A percentile compares a stretch with the other conserved stretches of the same genome.
These are phyloP conservation scores for Gambusia affinis DNA, from an alignment of 2,113 vertebrate species.

Conservation along the genomic window DNA sequence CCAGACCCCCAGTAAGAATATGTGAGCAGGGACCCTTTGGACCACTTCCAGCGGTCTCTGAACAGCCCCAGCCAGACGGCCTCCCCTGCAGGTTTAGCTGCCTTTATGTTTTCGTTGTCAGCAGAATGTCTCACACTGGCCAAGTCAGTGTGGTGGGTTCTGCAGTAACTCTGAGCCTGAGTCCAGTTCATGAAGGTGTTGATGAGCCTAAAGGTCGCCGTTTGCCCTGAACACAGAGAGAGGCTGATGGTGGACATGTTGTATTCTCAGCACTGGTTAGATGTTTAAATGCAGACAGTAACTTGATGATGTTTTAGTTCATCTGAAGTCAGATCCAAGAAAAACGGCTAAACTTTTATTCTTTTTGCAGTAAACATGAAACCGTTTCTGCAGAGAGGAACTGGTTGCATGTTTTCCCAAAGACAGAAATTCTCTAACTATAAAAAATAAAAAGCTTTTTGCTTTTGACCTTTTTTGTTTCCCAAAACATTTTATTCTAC, in stretches of 20 bases:
- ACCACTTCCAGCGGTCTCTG: slow-evolving; percentile 6
- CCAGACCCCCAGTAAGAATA: not conserved
- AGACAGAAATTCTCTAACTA: too few species aligned
- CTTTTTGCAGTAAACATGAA: not conserved
- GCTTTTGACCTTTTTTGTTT: too few species aligned
- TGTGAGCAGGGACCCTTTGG: not conserved
- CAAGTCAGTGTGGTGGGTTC: slow-evolving; percentile 1
- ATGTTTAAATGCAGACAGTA: not conserved
- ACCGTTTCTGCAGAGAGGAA: too few species aligned
- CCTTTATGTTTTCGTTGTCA: not conserved
- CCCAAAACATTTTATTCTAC: too few species aligned
- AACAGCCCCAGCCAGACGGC: not conserved
- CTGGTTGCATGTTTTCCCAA: too few species aligned
- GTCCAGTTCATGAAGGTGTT: not conserved
- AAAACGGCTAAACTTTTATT: too few species aligned
- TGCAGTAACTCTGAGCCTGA: not conserved
- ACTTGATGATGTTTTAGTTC: too few species aligned
- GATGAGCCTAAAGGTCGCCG: not conserved
- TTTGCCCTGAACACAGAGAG: not conserved
- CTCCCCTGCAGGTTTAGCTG: not conserved
- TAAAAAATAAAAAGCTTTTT: too few species aligned
- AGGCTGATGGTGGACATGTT: too few species aligned
- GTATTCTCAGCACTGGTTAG: not conserved
- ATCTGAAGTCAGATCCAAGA: too few species aligned
- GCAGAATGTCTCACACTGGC: not conserved